These are phyloP conservation scores for Antitype chi DNA, from an alignment of 2,888 invertebrate species.

Conservation along the genomic window DNA sequence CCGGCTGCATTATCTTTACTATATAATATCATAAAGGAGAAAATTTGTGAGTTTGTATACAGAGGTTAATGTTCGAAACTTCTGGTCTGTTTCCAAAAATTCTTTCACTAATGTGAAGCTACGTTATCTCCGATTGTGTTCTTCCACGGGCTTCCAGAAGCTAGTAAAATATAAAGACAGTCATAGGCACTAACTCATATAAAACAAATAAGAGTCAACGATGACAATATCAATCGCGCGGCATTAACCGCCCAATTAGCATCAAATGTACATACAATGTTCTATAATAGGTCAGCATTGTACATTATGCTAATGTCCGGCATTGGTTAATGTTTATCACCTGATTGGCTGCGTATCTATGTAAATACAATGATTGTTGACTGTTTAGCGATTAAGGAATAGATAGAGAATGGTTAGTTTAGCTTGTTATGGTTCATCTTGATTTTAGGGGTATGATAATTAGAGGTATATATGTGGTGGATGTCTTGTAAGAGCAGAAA, in stretches of 20 bases:
- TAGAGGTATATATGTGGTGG: neutral
- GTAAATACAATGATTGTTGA: constrained; percentile 69
- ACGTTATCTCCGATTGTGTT: neutral
- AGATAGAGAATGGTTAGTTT: constrained; percentile 46
- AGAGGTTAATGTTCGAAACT: neutral
- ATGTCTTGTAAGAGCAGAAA: neutral
- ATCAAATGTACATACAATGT: constrained; percentile 57
- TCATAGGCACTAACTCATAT: neutral
- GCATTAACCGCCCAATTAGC: constrained; percentile 60
- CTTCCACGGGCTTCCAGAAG: neutral
- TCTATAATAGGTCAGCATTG: constrained; percentile 59
- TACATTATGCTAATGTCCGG: constrained; percentile 67
- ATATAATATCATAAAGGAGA: neutral
- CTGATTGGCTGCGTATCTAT: constrained; percentile 70
- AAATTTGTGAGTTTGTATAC: neutral
- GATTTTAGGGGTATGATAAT: constrained; percentile 19
- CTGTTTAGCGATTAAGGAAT: constrained; percentile 66
- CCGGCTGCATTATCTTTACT: too few relatives aligned
- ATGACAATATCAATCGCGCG: constrained; percentile 61
- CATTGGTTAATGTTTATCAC: constrained; percentile 70
- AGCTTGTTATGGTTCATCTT: constrained; percentile 28
- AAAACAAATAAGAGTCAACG: constrained; percentile 36
- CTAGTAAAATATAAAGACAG: neutral
- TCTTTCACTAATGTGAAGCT: neutral
- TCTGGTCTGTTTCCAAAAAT: neutral